These are phyloP conservation scores for Macrotrachela quadricornifera DNA, from an alignment of 1,140 invertebrate genomes.

Conservation along the genomic window DNA sequence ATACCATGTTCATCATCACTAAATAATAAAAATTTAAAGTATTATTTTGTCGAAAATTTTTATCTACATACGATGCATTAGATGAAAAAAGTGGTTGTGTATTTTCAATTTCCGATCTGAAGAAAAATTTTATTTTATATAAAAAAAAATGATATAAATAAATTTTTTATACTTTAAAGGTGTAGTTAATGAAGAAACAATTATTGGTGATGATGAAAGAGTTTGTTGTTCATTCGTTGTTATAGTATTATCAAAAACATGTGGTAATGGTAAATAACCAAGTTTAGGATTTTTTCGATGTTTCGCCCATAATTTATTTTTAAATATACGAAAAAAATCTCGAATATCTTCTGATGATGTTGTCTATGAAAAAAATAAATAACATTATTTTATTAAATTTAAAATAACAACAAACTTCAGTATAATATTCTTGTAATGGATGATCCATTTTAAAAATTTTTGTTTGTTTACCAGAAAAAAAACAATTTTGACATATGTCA, in stretches of 20 bases:
- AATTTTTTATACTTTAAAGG: too few relatives aligned
- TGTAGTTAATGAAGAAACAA: too few relatives aligned
- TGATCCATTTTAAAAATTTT: conserved; percentile 95
- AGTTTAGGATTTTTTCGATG: conserved; percentile 1
- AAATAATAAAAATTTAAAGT: too few relatives aligned
- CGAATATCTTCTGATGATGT: conserved; percentile 91
- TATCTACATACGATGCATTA: too few relatives aligned
- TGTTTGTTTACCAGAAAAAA: conserved; percentile 82
- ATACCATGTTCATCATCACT: too few relatives aligned
- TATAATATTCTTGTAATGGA: conserved; percentile 88
- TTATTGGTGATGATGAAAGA: too few relatives aligned
- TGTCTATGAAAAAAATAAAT: conserved; percentile 34
- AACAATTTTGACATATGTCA: conserved; percentile 97
- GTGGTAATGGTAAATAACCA: conserved; percentile 4
- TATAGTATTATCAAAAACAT: background rate
- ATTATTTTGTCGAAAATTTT: too few relatives aligned
- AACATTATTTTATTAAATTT: background rate
- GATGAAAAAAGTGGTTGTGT: too few relatives aligned
- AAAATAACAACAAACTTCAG: background rate
- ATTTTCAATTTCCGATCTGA: too few relatives aligned
- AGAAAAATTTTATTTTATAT: too few relatives aligned
- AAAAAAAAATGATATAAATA: too few relatives aligned
- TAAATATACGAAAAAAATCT: conserved; percentile 81
- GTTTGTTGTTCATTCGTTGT: too few relatives aligned
- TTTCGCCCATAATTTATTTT: conserved; percentile 83